Base-by-base conservation (phyloP, 2,888 invertebrate genomes). In the Drosophila vallismaia region DNA sequence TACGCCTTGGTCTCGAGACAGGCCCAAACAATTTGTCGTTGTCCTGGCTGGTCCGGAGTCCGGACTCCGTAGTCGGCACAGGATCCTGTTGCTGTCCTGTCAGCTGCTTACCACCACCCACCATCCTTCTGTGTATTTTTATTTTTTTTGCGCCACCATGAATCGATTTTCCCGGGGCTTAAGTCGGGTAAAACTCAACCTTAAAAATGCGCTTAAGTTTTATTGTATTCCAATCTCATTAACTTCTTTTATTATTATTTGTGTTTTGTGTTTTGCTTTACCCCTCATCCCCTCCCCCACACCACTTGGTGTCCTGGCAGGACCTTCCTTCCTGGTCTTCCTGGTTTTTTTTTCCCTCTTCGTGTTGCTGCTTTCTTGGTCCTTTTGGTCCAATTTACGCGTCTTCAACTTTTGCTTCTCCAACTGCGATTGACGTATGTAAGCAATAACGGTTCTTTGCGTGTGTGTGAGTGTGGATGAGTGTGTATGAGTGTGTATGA, bases 161-260 rank as follows among this genome's bases (percentile, higher is more conserved):
- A 67, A 86, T 86, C 86, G 82, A 82, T 82, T 86, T 82, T 86
- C 71, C 52, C 29, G 71, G 78, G 71, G 67, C 79, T 85, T 82
- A 76, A 71, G 82, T 68, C 68, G 53, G 68, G 67, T 51, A 68
- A 85, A 78, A 84, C 69, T 81, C 76, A 76, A 69, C 70, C 78
- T 85, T 76, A 76, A 83, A 86, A 83, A 83, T 77, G 58, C 76
- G 82, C 86, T 86, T 82, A 79, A 83, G 80, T 82, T 82, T 83
- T 82, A 82, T 82, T 82, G 86, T 86, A 82, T 82, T 79, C 77
- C 82, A 82, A 82, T 82, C 77, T 82, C 82, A 82, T 82, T 82
- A 82, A 86, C 77, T 86, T 82, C 76, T 79, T 83, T 82, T 83
- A 83, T 82, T 86, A 86, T 82, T 86, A 84, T 81, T 79, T 86